Evolutionary conservation across 2,797 vertebrate species (phyloP), one percentile per base, ranked within the genome.

Genomic region (Salmo trutta): DNA sequence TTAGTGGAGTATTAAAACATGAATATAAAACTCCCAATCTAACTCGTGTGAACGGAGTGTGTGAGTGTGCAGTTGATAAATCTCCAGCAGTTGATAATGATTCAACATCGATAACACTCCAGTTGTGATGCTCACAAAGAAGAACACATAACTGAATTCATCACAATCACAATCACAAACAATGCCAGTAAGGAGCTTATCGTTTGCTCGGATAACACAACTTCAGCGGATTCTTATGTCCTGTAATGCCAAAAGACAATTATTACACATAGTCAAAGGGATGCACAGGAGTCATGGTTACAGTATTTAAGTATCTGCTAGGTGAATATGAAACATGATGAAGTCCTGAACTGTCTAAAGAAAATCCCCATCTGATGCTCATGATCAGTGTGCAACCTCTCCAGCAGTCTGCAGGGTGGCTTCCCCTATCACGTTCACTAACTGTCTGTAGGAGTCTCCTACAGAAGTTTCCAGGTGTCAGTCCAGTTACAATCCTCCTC

Each of bases 11-110:
- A 56, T 76, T 73, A 71, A 41, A n/a, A 75, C 41, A 51, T 65
- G n/a, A n/a, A 4, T 24, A 75, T 74, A 15, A 69, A 69, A 36
- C 14, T 68, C 27, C 36, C 12, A 82, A 79, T 67, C 19, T 10
- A 72, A 27, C 66, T 70, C 36, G 2, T 33, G 66, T 76, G 47
- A 53, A 52, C 5, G 47, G 47, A 17, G 21, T 4, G 8, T n/a
- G 70, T 7, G n/a, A 51, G 68, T 19, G 29, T 51, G 17, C 36
- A 41, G 33, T 19, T 41, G 33, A 5, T 33, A 67, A 8, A 66
- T 31, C 65, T 66, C 21, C 27, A 15, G 14, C 10, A 66, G 27
- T 41, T 16, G 5, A 68, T 16, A 21, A 21, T 8, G 17, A 17
- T n/a, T 12, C 15, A 21, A 0, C 10, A 72, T 54, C 8, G 21